These are phyloP conservation scores for Allobates femoralis DNA, from an alignment of 2,797 vertebrate species.

Conservation along the genomic window DNA sequence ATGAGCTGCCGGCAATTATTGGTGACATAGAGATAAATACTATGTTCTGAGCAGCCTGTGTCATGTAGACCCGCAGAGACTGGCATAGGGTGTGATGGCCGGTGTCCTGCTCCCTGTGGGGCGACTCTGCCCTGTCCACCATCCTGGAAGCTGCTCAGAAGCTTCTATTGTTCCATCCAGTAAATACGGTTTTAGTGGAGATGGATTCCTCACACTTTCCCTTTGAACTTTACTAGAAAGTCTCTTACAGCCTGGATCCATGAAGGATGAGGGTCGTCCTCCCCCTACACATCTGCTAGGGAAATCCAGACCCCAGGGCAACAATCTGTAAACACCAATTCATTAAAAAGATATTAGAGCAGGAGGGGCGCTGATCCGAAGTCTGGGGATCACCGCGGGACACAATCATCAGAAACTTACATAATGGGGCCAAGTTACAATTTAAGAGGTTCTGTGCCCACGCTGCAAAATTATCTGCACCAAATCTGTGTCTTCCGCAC, in stretches of 20 bases:
- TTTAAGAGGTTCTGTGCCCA: no score
- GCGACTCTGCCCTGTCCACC: neutral
- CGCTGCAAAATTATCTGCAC: no score
- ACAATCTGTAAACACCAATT: constrained; percentile 73
- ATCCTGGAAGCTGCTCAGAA: constrained; percentile 66
- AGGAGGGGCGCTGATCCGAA: neutral
- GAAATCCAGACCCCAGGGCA: constrained; percentile 79
- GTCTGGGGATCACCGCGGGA: neutral
- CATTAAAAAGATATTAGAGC: constrained; percentile 82
- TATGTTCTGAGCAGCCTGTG: constrained; percentile 76
- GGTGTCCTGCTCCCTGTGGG: constrained; percentile 39
- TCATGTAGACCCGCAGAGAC: constrained; percentile 36
- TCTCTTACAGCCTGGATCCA: constrained; percentile 70
- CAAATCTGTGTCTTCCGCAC: no score
- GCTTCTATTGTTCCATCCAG: constrained; percentile 72
- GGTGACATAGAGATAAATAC: no score
- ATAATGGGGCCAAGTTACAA: no score
- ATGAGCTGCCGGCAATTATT: no score
- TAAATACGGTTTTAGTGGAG: constrained; percentile 74
- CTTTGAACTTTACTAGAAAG: constrained; percentile 78
- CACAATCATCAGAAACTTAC: no score
- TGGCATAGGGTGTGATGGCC: constrained; percentile 35
- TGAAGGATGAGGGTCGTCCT: constrained; percentile 64
- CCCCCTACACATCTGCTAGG: constrained; percentile 76
- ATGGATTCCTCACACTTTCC: constrained; percentile 72